phyloP scores from a whole-genome alignment of 2,888 invertebrate species.

The Noctua janthe region DNA sequence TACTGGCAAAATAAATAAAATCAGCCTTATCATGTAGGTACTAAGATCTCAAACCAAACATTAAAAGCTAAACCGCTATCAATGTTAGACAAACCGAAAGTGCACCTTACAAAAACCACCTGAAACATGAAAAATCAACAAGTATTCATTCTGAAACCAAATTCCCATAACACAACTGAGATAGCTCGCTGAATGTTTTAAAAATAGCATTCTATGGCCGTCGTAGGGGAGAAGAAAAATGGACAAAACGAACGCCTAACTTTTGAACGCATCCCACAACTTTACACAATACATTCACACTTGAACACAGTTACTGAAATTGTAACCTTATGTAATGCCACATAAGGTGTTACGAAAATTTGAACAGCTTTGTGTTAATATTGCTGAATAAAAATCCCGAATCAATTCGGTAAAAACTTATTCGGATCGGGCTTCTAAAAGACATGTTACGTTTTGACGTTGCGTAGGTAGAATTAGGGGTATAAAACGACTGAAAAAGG shows the following conservation, averaged over 20 bases:
- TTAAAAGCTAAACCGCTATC: neutral
- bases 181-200: conserved; percentile 63
- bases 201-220: conserved; percentile 66
- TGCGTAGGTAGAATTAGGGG: conserved; percentile 75
- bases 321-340: conserved; percentile 25
- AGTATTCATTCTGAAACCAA: conserved; percentile 60
- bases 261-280: conserved; percentile 70
- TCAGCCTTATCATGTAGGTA: neutral
- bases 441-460: conserved; percentile 73
- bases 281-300: conserved; percentile 40
- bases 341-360: conserved; percentile 26
- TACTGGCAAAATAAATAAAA: neutral
- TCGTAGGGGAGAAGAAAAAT: conserved; percentile 71
- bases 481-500: conserved; percentile 79
- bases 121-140: conserved; percentile 58
- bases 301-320: conserved; percentile 13
- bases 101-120: conserved; percentile 15
- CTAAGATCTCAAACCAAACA: neutral
- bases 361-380: conserved; percentile 46
- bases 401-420: conserved; percentile 69
- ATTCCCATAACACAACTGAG: conserved; percentile 63
- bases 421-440: conserved; percentile 60
- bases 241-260: conserved; percentile 73
- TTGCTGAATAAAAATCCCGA: conserved; percentile 62
- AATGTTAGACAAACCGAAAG: neutral